Conservation (phyloP, 2,797 vertebrate species). For the Geotrypetes seraphini region DNA sequence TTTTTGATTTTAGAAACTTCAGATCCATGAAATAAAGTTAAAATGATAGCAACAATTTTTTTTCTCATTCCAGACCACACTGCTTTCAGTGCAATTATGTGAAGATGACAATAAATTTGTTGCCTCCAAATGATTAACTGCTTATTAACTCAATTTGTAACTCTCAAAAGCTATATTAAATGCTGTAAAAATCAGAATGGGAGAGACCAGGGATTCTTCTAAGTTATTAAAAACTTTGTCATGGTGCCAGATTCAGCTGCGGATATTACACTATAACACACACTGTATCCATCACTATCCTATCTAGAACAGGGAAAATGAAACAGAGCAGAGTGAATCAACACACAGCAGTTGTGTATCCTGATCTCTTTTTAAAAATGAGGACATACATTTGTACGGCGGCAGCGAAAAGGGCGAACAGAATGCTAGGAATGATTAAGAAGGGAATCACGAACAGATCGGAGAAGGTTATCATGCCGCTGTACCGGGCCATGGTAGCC, state of each 20-base stretch:
- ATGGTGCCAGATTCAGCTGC: neutral
- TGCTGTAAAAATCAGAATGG: neutral
- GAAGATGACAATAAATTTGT: constrained; percentile 12
- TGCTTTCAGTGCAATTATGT: constrained; percentile 11
- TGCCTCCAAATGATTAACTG: constrained; percentile 14
- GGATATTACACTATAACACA: neutral
- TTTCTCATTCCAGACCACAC: constrained; percentile 1
- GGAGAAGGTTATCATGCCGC: no score
- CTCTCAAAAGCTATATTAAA: constrained; percentile 4
- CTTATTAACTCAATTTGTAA: constrained; percentile 2
- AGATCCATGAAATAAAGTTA: constrained; percentile 5
- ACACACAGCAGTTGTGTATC: no score
- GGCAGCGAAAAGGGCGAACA: no score
- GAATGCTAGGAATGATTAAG: no score
- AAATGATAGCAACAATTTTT: constrained; percentile 8
- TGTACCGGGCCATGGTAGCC: no score
- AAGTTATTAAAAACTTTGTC: neutral
- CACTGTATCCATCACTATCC: neutral
- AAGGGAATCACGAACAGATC: no score
- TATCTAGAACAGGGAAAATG: neutral
- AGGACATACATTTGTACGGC: no score
- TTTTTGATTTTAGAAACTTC: constrained; percentile 10
- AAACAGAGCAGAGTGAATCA: neutral
- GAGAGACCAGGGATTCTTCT: neutral
- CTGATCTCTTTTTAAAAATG: no score